Evolutionary conservation across 53 echinoderm and acorn worm species (phyloP).

Genomic region (Zoroaster sp.): DNA sequence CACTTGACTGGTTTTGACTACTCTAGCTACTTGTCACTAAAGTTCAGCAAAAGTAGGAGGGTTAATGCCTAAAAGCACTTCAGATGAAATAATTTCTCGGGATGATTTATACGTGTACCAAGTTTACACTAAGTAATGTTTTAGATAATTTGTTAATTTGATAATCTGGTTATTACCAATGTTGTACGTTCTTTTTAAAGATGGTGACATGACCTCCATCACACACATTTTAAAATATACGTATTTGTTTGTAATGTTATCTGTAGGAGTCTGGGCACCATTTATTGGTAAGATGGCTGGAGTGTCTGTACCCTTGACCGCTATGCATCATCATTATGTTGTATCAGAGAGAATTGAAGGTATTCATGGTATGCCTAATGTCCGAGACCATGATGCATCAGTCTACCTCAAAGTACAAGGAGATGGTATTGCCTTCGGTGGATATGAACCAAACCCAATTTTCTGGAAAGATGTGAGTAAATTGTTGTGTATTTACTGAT

Average conservation of each 20-base stretch:
- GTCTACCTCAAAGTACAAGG: constrained; percentile 93
- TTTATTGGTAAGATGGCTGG: constrained; percentile 82
- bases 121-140: too few species aligned
- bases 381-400: constrained; percentile 90
- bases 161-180: too few species aligned
- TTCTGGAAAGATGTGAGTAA: constrained; percentile 83
- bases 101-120: too few species aligned
- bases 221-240: neutral
- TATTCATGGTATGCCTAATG: constrained; percentile 91
- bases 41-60: too few species aligned
- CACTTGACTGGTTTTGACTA: too few species aligned
- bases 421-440: constrained; percentile 88
- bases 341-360: constrained; percentile 93
- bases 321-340: constrained; percentile 91
- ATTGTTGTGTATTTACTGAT: too few species aligned
- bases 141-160: too few species aligned
- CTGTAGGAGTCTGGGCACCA: constrained; percentile 86
- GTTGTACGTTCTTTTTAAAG: too few species aligned
- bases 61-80: too few species aligned
- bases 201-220: too few species aligned
- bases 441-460: constrained; percentile 90
- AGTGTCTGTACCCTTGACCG: constrained; percentile 77
- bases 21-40: too few species aligned
- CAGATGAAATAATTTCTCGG: too few species aligned
- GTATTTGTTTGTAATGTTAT: neutral